Percentiles rank a stretch among this genome's conserved stretches.
Conservation (phyloP, 2,888 invertebrate species). For the Epirrhoe alternata region DNA sequence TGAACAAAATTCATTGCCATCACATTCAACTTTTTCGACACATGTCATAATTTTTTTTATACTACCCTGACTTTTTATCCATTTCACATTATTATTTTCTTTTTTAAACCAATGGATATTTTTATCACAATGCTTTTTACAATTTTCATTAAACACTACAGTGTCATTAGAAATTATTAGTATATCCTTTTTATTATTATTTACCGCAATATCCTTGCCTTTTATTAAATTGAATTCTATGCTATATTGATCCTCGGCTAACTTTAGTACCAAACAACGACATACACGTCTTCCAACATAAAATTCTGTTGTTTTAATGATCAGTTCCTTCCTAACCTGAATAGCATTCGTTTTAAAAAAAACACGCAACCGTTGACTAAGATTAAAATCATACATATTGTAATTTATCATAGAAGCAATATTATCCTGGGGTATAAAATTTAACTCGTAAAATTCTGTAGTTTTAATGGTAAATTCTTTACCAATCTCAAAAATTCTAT, state of each 20-base stretch:
- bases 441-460: not conserved
- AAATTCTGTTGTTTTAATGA: not conserved
- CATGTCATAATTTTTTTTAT: conserved; percentile 9
- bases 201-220: not conserved
- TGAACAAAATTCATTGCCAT: conserved; percentile 5
- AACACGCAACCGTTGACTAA: too few species aligned
- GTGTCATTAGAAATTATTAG: conserved; percentile 14
- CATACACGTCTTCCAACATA: conserved; percentile 12
- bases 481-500: conserved; percentile 13
- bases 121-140: not conserved
- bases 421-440: too few species aligned
- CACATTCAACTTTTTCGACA: conserved; percentile 5
- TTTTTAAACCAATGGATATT: conserved; percentile 24
- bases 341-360: too few species aligned
- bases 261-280: conserved; percentile 13
- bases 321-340: too few species aligned
- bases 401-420: too few species aligned
- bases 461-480: not conserved
- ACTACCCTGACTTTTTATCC: conserved; percentile 15
- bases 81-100: not conserved
- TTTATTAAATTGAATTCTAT: conserved; percentile 12
- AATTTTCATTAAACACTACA: not conserved
- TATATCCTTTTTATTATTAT: conserved; percentile 13
- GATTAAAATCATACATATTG: too few species aligned
- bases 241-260: conserved; percentile 1